Percentiles rank a stretch among this genome's conserved stretches.
Evolutionary conservation across 2,888 invertebrate genomes (phyloP).

Genomic region (Drosophila algonquin): DNA sequence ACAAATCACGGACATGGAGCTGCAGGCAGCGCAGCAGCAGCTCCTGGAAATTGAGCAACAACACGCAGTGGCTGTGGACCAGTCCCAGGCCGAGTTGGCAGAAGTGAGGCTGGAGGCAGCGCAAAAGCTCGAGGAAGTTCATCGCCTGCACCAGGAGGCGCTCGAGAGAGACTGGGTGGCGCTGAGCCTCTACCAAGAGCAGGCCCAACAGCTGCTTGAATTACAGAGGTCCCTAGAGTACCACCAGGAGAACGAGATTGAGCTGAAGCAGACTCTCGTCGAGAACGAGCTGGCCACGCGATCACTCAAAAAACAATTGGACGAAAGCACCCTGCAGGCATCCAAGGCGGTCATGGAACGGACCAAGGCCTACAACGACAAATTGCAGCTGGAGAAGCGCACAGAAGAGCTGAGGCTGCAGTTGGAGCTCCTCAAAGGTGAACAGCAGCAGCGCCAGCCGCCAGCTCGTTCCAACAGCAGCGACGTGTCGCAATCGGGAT

Average conservation of each 20-base stretch:
- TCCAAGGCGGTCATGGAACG: constrained; percentile 90
- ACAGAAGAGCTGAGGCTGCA: constrained; percentile 72
- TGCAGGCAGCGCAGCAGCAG: constrained; percentile 72
- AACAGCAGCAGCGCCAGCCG: constrained; percentile 53
- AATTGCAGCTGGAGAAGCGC: constrained; percentile 86
- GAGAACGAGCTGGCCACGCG: constrained; percentile 85
- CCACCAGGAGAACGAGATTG: constrained; percentile 84
- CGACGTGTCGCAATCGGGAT: constrained; percentile 83
- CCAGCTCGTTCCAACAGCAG: constrained; percentile 70
- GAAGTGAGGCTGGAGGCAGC: constrained; percentile 63
- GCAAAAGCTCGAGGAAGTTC: constrained; percentile 63
- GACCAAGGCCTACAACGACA: constrained; percentile 89
- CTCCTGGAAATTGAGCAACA: constrained; percentile 77
- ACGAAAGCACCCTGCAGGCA: constrained; percentile 89
- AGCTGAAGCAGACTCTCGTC: constrained; percentile 81
- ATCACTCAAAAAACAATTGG: constrained; percentile 87
- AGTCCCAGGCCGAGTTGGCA: constrained; percentile 70
- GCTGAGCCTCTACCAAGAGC: constrained; percentile 86
- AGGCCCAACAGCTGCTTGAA: constrained; percentile 84
- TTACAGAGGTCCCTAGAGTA: constrained; percentile 83
- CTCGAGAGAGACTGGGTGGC: constrained; percentile 86
- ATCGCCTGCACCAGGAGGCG: constrained; percentile 83
- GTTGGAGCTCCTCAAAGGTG: constrained; percentile 62
- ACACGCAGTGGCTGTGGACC: constrained; percentile 71
- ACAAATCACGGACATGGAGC: constrained; percentile 76